Evolutionary conservation across 2,113 vertebrate species (phyloP).

Genomic region (Corvus hawaiiensis): DNA sequence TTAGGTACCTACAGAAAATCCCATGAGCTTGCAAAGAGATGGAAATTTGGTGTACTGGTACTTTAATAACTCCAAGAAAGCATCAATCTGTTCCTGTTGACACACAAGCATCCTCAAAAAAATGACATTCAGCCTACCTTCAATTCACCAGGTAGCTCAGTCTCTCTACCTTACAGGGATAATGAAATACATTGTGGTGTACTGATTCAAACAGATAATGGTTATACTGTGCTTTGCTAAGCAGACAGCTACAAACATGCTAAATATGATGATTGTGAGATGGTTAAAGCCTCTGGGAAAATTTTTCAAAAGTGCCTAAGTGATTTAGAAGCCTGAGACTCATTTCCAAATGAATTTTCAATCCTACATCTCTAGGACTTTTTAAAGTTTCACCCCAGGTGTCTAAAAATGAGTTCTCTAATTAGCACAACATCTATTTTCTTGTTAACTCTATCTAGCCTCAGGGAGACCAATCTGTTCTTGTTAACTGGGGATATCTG

Average conservation of each 20-base stretch:
- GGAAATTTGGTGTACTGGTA: background rate
- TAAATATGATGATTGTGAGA: background rate
- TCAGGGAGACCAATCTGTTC: conserved; percentile 46
- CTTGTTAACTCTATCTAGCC: conserved; percentile 44
- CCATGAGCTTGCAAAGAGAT: background rate
- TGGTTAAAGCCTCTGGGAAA: background rate
- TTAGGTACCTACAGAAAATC: background rate
- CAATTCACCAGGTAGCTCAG: background rate
- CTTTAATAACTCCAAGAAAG: background rate
- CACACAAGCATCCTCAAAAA: background rate
- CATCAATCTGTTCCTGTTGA: background rate
- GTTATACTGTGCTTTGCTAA: background rate
- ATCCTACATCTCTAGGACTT: conserved; percentile 10
- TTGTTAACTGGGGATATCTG: conserved; percentile 39
- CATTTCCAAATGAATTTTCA: conserved; percentile 7
- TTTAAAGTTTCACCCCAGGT: conserved; percentile 32
- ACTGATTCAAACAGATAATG: background rate
- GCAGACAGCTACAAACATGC: background rate
- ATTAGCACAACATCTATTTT: conserved; percentile 61
- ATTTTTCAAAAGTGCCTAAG: background rate
- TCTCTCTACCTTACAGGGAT: background rate
- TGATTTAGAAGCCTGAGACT: conserved; percentile 17
- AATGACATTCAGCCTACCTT: background rate
- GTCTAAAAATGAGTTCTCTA: conserved; percentile 43
- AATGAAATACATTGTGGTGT: background rate